Evolutionary conservation across 2,888 invertebrate genomes (phyloP).

Genomic region (Archips xylosteana): DNA sequence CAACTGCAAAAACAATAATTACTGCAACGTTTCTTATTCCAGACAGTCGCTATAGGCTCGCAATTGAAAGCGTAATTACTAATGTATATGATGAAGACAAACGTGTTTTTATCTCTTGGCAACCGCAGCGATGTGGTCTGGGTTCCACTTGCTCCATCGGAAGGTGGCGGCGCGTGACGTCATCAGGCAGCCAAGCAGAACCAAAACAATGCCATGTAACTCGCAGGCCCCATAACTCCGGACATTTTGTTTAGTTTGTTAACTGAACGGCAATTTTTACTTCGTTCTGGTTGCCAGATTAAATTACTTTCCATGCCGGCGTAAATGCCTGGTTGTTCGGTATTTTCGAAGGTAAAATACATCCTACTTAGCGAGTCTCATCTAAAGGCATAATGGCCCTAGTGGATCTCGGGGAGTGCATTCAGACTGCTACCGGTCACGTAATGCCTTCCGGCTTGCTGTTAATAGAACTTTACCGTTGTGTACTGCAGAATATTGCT

Average conservation of each 20-base stretch:
- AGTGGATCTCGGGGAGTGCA: constrained; percentile 50
- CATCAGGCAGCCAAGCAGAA: constrained; percentile 76
- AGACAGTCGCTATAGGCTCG: constrained; percentile 20
- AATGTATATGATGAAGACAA: constrained; percentile 27
- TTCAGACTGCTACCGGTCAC: constrained; percentile 56
- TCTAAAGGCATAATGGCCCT: constrained; percentile 16
- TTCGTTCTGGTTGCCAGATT: constrained; percentile 28
- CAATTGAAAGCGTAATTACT: constrained; percentile 35
- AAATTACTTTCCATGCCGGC: constrained; percentile 3
- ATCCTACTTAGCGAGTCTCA: constrained; percentile 39
- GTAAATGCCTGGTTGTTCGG: constrained; percentile 8
- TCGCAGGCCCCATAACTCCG: constrained; percentile 58
- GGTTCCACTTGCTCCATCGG: constrained; percentile 62
- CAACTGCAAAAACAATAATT: constrained; percentile 36
- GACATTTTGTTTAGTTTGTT: constrained; percentile 51
- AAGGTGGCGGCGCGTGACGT: constrained; percentile 77
- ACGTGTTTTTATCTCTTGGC: constrained; percentile 31
- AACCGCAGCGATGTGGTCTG: constrained; percentile 40
- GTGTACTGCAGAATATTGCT: constrained; percentile 44
- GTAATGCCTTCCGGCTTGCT: constrained; percentile 69
- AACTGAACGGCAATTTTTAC: constrained; percentile 36
- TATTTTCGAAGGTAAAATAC: constrained; percentile 26
- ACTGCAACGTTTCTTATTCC: constrained; percentile 17
- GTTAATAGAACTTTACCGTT: constrained; percentile 68
- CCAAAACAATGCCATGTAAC: constrained; percentile 60